Evolutionary conservation across 2,797 vertebrate species (phyloP).

Genomic region (Lycodopsis pacificus): DNA sequence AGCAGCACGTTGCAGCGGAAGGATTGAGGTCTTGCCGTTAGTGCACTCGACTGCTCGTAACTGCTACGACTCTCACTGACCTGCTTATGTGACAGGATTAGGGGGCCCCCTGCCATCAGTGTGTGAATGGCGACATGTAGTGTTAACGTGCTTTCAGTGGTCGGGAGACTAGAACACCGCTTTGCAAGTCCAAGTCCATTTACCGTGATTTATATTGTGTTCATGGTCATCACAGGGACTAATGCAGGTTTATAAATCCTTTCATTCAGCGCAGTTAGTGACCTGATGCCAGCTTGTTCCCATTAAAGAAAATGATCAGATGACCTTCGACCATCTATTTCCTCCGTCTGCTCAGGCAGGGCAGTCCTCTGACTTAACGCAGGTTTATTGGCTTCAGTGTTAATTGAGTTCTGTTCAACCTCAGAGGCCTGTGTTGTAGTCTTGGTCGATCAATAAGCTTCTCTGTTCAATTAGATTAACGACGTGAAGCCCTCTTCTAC

Average conservation of each 20-base stretch:
- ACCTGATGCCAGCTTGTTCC: not conserved
- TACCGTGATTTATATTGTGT: conserved; percentile 1
- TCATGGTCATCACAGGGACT: not conserved
- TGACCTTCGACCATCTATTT: not conserved
- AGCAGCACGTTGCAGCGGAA: not conserved
- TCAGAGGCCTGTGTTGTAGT: conserved; percentile 23
- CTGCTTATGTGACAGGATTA: not conserved
- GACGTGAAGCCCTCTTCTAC: conserved; percentile 38
- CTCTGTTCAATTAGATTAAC: conserved; percentile 60
- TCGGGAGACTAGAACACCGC: not conserved
- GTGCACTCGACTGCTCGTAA: not conserved
- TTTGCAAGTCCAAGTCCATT: not conserved
- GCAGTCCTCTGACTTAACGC: conserved; percentile 3
- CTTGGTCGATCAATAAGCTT: conserved; percentile 55
- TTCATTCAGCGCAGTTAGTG: not conserved
- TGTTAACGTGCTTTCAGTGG: not conserved
- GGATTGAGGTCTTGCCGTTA: not conserved
- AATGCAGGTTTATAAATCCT: not conserved
- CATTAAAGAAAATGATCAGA: not conserved
- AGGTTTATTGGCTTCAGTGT: conserved; percentile 47
- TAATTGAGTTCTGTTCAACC: conserved; percentile 58
- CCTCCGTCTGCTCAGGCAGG: not conserved
- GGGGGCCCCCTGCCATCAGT: not conserved
- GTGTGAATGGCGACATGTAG: not conserved
- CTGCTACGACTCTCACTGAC: not conserved